These are phyloP conservation scores for Drosophila tropicalis DNA, from an alignment of 1,140 invertebrate species.

Conservation along the genomic window DNA sequence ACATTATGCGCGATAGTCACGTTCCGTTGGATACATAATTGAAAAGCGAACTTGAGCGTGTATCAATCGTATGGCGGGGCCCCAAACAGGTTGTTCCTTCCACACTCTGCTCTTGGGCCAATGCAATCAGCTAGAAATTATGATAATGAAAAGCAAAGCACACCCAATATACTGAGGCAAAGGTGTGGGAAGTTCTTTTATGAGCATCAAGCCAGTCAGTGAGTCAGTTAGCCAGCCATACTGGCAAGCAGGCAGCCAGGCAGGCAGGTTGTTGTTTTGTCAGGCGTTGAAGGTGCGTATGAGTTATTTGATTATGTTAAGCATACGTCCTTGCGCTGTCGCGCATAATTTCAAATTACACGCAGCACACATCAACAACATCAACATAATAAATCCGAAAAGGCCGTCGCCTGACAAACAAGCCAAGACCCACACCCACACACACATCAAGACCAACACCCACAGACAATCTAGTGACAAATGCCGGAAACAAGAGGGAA, in stretches of 20 bases:
- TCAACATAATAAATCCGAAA: conserved; percentile 75
- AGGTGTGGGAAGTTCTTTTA: conserved; percentile 40
- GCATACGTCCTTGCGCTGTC: conserved; percentile 61
- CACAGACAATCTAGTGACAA: conserved; percentile 52
- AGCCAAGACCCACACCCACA: conserved; percentile 38
- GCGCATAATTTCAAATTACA: conserved; percentile 79
- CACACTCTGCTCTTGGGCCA: conserved; percentile 30
- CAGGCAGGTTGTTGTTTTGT: conserved; percentile 26
- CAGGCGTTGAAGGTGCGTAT: conserved; percentile 56
- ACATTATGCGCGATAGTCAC: conserved; percentile 76
- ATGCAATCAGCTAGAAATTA: conserved; percentile 80
- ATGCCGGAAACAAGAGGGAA: conserved; percentile 69
- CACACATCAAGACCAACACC: conserved; percentile 6
- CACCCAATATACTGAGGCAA: background rate
- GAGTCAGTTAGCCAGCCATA: background rate
- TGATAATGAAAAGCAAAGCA: conserved; percentile 71
- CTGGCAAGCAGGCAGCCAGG: conserved; percentile 4
- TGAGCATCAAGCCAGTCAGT: conserved; percentile 24
- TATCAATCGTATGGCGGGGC: conserved; percentile 54
- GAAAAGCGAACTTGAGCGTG: conserved; percentile 77
- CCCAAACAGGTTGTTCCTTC: conserved; percentile 58
- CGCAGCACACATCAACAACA: conserved; percentile 62
- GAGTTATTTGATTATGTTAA: conserved; percentile 81
- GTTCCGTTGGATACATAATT: conserved; percentile 71
- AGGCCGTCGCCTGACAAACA: conserved; percentile 70